Conservation (phyloP, 2,797 vertebrate genomes). For the Uromys caudimaculatus region DNA sequence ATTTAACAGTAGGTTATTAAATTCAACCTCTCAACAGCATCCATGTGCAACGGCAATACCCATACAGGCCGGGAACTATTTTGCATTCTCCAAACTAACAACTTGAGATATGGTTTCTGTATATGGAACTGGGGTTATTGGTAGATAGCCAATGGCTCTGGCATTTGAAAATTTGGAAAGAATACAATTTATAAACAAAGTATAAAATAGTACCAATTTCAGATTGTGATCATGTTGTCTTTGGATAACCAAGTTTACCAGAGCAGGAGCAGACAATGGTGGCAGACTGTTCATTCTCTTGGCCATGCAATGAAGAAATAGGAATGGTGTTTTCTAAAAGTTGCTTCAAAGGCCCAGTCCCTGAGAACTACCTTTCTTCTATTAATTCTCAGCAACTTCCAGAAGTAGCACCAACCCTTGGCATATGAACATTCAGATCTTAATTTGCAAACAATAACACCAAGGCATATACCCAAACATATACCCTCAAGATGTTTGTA, state of each 20-base stretch:
- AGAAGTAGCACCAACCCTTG: background rate
- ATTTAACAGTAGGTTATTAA: background rate
- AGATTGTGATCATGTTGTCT: background rate
- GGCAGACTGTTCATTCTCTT: no score
- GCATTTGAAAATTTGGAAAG: background rate
- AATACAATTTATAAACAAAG: background rate
- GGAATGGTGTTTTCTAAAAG: background rate
- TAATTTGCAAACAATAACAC: background rate
- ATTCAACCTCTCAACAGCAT: background rate
- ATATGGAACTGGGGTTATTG: background rate
- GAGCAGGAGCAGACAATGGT: background rate
- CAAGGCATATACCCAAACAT: background rate
- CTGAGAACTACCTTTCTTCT: background rate
- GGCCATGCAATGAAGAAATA: background rate
- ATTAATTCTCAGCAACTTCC: background rate
- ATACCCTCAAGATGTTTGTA: background rate
- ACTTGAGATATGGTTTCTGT: background rate
- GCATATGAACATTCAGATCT: background rate
- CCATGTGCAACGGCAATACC: background rate
- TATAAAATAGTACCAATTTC: background rate
- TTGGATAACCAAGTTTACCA: background rate
- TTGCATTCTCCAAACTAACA: background rate
- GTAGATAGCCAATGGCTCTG: background rate
- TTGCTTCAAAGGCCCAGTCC: accelerated
- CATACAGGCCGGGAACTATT: background rate